These are phyloP conservation scores for Eumaeus atala DNA, from an alignment of 1,140 invertebrate genomes.

Conservation along the genomic window DNA sequence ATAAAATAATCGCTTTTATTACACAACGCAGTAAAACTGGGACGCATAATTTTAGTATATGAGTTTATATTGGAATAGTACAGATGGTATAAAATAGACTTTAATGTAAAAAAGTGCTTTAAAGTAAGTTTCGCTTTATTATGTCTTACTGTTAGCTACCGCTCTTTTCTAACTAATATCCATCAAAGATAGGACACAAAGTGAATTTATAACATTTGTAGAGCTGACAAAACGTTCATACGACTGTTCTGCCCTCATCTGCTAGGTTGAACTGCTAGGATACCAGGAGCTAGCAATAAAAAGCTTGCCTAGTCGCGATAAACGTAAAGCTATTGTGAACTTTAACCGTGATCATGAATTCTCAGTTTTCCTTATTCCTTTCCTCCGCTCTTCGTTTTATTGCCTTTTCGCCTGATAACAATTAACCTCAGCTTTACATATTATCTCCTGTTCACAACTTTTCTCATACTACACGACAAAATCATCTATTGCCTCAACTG, in stretches of 20 bases:
- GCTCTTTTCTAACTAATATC: background rate
- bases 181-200: background rate
- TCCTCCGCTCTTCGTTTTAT: background rate
- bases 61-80: slow-evolving; percentile 1
- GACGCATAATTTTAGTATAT: slow-evolving; percentile 3
- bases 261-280: too few relatives aligned
- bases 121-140: background rate
- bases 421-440: slow-evolving; percentile 1
- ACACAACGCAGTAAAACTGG: slow-evolving; percentile 1
- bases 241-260: too few relatives aligned
- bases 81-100: background rate
- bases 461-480: slow-evolving; percentile 3
- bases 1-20: slow-evolving; percentile 8
- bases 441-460: background rate
- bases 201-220: background rate
- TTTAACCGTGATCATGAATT: too few relatives aligned
- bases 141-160: background rate
- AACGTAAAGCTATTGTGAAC: too few relatives aligned
- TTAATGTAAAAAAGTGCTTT: background rate
- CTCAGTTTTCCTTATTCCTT: background rate
- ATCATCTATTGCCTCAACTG: background rate
- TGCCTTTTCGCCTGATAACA: background rate
- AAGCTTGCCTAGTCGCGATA: too few relatives aligned
- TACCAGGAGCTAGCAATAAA: too few relatives aligned
- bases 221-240: background rate